A percentile compares a stretch with the other conserved stretches of the same genome.
These are phyloP conservation scores for Phoebastria nigripes DNA, from an alignment of 2,797 vertebrate species.

Conservation along the genomic window DNA sequence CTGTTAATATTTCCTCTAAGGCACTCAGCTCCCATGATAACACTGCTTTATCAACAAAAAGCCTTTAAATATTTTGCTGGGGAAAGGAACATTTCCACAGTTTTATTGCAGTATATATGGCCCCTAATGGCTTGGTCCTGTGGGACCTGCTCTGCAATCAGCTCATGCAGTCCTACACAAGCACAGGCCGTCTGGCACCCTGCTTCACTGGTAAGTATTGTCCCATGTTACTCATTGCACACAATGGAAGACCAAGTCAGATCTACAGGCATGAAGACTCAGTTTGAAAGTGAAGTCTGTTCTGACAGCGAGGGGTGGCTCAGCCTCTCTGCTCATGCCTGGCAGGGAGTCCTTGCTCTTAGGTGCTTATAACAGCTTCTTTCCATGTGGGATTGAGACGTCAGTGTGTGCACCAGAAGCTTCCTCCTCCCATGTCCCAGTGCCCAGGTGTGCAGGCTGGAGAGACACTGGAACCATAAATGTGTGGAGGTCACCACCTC, in stretches of 20 bases:
- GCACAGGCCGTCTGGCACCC: background rate
- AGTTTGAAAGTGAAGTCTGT: background rate
- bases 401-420: background rate
- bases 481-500: background rate
- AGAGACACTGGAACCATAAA: background rate
- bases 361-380: background rate
- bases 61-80: constrained; percentile 14
- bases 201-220: background rate
- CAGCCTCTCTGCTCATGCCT: background rate
- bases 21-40: background rate
- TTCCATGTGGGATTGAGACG: background rate
- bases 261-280: background rate
- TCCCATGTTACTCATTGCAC: background rate
- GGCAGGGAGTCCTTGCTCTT: background rate
- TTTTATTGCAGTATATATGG: background rate
- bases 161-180: background rate
- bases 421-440: background rate
- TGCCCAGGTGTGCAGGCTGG: background rate
- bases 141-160: background rate
- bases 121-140: background rate
- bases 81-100: constrained; percentile 7
- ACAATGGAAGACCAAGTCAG: background rate
- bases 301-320: background rate
- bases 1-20: constrained; percentile 51
- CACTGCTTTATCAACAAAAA: constrained; percentile 14